A percentile compares a stretch with the other conserved stretches of the same genome.
These are phyloP conservation scores for Trissolcus basalis DNA, from an alignment of 1,140 invertebrate genomes.

Conservation along the genomic window DNA sequence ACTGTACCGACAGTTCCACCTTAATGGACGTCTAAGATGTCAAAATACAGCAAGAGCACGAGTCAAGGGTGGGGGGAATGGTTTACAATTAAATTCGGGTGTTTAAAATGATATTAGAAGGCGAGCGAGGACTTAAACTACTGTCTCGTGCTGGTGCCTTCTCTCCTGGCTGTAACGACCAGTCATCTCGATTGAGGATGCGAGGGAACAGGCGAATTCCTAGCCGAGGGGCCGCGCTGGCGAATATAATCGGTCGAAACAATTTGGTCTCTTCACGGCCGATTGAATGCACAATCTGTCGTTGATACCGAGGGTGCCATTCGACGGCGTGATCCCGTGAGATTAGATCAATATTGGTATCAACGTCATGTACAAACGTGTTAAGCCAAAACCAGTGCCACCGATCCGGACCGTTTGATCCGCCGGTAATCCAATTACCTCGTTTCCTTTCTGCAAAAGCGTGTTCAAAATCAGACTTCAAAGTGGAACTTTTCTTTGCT, in stretches of 20 bases:
- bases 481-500: constrained; percentile 11
- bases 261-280: constrained; percentile 74
- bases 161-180: constrained; percentile 24
- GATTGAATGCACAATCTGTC: constrained; percentile 73
- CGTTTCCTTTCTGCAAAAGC: background rate
- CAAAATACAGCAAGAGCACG: too few relatives aligned
- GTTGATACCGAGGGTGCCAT: constrained; percentile 43
- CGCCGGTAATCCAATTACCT: constrained; percentile 7
- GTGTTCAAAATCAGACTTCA: constrained; percentile 1
- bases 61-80: too few relatives aligned
- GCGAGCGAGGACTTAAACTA: constrained; percentile 7
- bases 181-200: constrained; percentile 36
- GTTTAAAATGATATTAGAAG: too few relatives aligned
- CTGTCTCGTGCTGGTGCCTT: constrained; percentile 23
- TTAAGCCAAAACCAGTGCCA: background rate
- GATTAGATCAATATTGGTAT: constrained; percentile 2
- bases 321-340: constrained; percentile 8
- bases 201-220: constrained; percentile 56
- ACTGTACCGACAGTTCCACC: too few relatives aligned
- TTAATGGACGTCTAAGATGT: background rate
- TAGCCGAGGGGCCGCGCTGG: constrained; percentile 35
- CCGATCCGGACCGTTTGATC: background rate
- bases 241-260: constrained; percentile 69
- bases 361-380: background rate
- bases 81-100: too few relatives aligned